Conservation (phyloP, 2,797 vertebrate genomes). For the Epinephelus coioides region DNA sequence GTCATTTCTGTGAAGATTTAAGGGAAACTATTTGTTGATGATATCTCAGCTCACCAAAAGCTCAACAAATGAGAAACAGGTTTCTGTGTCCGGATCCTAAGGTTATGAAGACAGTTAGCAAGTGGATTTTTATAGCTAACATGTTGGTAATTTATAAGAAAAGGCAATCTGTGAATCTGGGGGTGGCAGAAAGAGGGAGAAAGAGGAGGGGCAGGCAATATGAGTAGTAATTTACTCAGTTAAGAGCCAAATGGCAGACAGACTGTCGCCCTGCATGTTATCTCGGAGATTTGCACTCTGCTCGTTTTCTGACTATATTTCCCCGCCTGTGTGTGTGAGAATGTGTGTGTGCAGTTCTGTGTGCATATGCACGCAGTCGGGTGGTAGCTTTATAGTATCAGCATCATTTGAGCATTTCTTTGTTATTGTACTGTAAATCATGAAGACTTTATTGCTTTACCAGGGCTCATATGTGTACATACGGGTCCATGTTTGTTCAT, state of each 20-base stretch:
- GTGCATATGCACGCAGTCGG: conserved; percentile 62
- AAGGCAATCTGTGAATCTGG: conserved; percentile 82
- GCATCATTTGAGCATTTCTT: conserved; percentile 61
- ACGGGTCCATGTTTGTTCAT: conserved; percentile 57
- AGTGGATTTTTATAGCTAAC: conserved; percentile 81
- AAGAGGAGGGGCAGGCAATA: conserved; percentile 74
- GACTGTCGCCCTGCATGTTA: conserved; percentile 96
- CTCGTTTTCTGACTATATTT: conserved; percentile 87
- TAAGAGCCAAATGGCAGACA: conserved; percentile 97
- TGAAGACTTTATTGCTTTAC: conserved; percentile 57
- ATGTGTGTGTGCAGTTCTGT: conserved; percentile 51
- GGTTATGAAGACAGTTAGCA: conserved; percentile 67
- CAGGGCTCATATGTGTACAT: conserved; percentile 54
- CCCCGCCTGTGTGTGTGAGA: conserved; percentile 50
- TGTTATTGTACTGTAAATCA: conserved; percentile 62
- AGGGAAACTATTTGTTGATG: not conserved
- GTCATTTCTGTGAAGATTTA: conserved; percentile 25
- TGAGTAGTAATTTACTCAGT: conserved; percentile 91
- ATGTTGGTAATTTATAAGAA: conserved; percentile 84
- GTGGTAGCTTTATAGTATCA: conserved; percentile 41
- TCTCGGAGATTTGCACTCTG: conserved; percentile 91
- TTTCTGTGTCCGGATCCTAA: conserved; percentile 51
- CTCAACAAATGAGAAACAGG: conserved; percentile 53
- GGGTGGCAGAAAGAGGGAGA: conserved; percentile 70
- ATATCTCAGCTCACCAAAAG: conserved; percentile 28